phyloP scores from a whole-genome alignment of 2,113 vertebrate species.

The Tricholaema leucomelas region DNA sequence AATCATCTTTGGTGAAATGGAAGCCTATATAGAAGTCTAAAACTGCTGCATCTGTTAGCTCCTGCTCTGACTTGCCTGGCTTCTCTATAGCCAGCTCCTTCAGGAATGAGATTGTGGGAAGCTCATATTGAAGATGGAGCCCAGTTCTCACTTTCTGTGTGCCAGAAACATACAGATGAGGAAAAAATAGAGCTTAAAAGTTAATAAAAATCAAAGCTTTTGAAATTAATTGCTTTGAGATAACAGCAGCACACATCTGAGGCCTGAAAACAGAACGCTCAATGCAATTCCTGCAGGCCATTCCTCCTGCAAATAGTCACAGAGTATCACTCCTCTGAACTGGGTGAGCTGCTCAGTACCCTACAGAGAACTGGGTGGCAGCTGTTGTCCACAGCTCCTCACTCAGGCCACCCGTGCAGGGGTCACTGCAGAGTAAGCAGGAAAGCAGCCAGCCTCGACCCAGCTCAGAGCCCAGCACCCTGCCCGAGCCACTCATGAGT shows the following conservation, averaged over 20 bases:
- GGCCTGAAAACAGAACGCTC: not conserved
- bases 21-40: not conserved
- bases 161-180: not conserved
- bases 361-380: fast-evolving
- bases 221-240: not conserved
- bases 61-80: not conserved
- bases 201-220: not conserved
- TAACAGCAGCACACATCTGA: not conserved
- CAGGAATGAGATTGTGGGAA: not conserved
- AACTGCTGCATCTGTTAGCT: not conserved
- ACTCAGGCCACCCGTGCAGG: not conserved
- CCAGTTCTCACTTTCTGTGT: not conserved
- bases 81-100: not conserved
- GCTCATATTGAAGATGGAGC: fast-evolving
- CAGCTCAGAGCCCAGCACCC: not conserved
- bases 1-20: not conserved
- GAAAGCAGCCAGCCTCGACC: not conserved
- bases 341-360: not conserved
- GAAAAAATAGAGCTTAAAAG: not conserved
- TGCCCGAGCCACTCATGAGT: not conserved
- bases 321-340: fast-evolving
- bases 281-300: not conserved
- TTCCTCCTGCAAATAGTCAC: fast-evolving
- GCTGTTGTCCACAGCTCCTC: not conserved
- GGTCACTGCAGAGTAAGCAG: not conserved